Percentiles rank a stretch among this genome's conserved stretches.
Evolutionary conservation across 2,888 invertebrate species (phyloP).

Genomic region (Agrochola lychnidis): DNA sequence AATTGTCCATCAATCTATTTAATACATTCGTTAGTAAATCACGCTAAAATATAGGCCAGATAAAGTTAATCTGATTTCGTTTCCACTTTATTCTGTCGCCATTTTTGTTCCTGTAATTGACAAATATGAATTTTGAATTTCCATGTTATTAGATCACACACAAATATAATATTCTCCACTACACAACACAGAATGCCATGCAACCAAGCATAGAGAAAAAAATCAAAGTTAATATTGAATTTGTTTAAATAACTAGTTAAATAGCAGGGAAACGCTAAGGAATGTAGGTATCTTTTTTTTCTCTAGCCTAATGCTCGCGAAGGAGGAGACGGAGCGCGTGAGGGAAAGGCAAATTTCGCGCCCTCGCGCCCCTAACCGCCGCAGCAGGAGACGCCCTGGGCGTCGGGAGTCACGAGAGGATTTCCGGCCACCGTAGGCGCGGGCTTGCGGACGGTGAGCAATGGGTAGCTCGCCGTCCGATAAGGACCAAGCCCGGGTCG

Average conservation of each 20-base stretch:
- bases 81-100: slow-evolving; percentile 88
- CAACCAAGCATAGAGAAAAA: slow-evolving; percentile 38
- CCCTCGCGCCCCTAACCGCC: too few relatives aligned
- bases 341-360: too few relatives aligned
- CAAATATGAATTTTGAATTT: slow-evolving; percentile 56
- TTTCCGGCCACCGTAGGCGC: too few relatives aligned
- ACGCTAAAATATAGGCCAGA: slow-evolving; percentile 60
- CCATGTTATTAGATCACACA: slow-evolving; percentile 27
- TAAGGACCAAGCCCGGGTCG: too few relatives aligned
- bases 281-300: slow-evolving; percentile 1
- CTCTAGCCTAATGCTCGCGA: too few relatives aligned
- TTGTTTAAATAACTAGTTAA: neutral
- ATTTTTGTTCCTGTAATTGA: slow-evolving; percentile 88
- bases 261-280: neutral
- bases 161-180: slow-evolving; percentile 1
- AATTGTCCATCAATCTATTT: slow-evolving; percentile 68
- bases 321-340: too few relatives aligned
- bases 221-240: neutral
- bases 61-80: slow-evolving; percentile 80
- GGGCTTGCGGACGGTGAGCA: too few relatives aligned
- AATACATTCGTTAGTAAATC: slow-evolving; percentile 67
- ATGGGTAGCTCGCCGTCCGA: too few relatives aligned
- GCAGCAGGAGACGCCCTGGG: too few relatives aligned
- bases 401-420: too few relatives aligned
- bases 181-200: slow-evolving; percentile 32